Evolutionary conservation across 2,797 vertebrate species (phyloP).

Genomic region (Peromyscus attwateri): DNA sequence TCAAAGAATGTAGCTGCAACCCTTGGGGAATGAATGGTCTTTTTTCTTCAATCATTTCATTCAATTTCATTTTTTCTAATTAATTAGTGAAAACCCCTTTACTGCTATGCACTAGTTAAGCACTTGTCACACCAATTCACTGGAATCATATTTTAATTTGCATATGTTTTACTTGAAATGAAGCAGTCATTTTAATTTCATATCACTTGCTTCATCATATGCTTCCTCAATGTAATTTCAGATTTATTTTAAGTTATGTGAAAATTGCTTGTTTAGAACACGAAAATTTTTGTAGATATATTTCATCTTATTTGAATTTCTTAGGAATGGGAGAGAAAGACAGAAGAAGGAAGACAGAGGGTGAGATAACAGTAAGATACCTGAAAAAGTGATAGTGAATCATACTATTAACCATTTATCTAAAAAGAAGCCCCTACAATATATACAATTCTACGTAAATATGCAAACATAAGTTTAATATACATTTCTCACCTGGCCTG

Average conservation of each 20-base stretch:
- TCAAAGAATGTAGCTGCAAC: conserved; percentile 36
- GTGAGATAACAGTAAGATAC: not conserved
- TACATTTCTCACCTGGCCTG: not conserved
- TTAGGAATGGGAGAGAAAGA: not conserved
- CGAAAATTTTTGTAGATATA: not conserved
- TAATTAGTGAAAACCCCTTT: conserved; percentile 44
- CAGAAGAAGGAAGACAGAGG: not conserved
- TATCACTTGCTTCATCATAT: conserved; percentile 3
- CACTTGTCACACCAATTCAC: conserved; percentile 35
- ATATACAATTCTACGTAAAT: not conserved
- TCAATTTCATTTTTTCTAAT: conserved; percentile 51
- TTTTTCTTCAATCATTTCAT: conserved; percentile 48
- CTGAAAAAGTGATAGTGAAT: not conserved
- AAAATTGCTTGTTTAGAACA: not conserved
- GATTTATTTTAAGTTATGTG: conserved; percentile 60
- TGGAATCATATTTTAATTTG: conserved; percentile 71
- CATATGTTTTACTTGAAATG: conserved; percentile 55
- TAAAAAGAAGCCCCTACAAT: not conserved
- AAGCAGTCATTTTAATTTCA: conserved; percentile 52
- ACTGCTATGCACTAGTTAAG: not conserved
- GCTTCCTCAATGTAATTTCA: conserved; percentile 51
- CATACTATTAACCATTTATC: not conserved
- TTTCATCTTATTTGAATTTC: not conserved
- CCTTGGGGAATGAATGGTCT: not conserved
- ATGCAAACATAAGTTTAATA: not conserved